phyloP scores from a whole-genome alignment of 2,797 vertebrate genomes.

The Scleropages formosus region DNA sequence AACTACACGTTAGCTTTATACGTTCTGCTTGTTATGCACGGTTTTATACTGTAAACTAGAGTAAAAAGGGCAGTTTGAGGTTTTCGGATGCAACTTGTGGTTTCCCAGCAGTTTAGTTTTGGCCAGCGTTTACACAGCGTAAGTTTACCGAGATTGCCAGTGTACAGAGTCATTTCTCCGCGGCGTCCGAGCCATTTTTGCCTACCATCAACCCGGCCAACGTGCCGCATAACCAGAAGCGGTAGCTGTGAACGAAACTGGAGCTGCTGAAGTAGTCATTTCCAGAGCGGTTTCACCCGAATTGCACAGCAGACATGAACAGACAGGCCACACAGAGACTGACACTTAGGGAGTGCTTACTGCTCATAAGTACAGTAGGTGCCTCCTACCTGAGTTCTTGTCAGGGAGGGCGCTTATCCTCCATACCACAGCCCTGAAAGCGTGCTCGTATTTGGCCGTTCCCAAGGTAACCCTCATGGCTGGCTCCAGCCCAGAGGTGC shows the following conservation, averaged over 20 bases:
- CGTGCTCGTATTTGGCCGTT: conserved; percentile 84
- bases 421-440: conserved; percentile 85
- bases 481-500: conserved; percentile 80
- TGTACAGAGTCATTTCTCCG: too few relatives aligned
- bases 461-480: conserved; percentile 86
- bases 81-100: too few relatives aligned
- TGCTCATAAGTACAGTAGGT: not conserved
- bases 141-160: too few relatives aligned
- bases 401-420: conserved; percentile 82
- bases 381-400: conserved; percentile 82
- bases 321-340: not conserved
- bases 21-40: too few relatives aligned
- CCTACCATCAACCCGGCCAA: not conserved
- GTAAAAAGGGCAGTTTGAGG: conserved; percentile 1
- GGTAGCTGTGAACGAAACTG: not conserved
- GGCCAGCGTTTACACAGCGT: not conserved
- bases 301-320: not conserved
- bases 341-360: too few relatives aligned
- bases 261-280: not conserved
- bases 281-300: too few relatives aligned
- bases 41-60: too few relatives aligned
- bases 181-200: too few relatives aligned
- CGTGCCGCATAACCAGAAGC: not conserved
- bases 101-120: too few relatives aligned
- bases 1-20: too few relatives aligned